Conservation (phyloP, 1,140 invertebrate genomes). For the Cephus cinctus region DNA sequence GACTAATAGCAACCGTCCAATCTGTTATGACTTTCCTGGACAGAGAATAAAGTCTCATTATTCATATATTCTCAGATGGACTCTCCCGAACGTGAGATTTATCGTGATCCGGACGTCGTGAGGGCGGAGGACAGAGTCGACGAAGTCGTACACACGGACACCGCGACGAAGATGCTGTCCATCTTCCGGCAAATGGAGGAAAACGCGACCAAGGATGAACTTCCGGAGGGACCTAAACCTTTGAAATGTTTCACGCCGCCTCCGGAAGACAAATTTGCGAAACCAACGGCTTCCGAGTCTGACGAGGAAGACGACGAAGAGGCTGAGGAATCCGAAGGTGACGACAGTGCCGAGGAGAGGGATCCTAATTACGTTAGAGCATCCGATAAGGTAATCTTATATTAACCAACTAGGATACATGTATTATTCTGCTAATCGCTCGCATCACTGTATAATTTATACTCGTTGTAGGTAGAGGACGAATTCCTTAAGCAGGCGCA, state of each 20-base stretch:
- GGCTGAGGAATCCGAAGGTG: slow-evolving; percentile 58
- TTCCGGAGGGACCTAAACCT: slow-evolving; percentile 71
- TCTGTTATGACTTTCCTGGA: no score
- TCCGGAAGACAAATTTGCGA: slow-evolving; percentile 67
- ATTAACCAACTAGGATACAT: not conserved
- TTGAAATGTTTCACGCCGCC: slow-evolving; percentile 87
- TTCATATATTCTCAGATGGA: no score
- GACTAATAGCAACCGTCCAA: no score
- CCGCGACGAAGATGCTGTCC: slow-evolving; percentile 78
- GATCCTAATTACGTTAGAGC: slow-evolving; percentile 62
- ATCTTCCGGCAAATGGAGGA: slow-evolving; percentile 87
- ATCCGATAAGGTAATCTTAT: slow-evolving; percentile 53
- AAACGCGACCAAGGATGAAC: slow-evolving; percentile 60
- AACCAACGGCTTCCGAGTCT: slow-evolving; percentile 55
- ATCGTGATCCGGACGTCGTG: slow-evolving; percentile 74
- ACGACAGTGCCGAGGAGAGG: slow-evolving; percentile 62
- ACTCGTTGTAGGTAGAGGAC: slow-evolving; percentile 55
- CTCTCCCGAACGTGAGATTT: slow-evolving; percentile 73
- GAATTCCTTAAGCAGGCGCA: slow-evolving; percentile 70
- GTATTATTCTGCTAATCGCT: not conserved
- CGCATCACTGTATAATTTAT: not conserved
- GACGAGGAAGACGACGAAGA: slow-evolving; percentile 64
- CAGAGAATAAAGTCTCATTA: no score
- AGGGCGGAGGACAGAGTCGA: slow-evolving; percentile 61
- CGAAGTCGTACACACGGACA: slow-evolving; percentile 64